Conservation (phyloP, 2,797 vertebrate genomes). For the Esox masquinongy region DNA sequence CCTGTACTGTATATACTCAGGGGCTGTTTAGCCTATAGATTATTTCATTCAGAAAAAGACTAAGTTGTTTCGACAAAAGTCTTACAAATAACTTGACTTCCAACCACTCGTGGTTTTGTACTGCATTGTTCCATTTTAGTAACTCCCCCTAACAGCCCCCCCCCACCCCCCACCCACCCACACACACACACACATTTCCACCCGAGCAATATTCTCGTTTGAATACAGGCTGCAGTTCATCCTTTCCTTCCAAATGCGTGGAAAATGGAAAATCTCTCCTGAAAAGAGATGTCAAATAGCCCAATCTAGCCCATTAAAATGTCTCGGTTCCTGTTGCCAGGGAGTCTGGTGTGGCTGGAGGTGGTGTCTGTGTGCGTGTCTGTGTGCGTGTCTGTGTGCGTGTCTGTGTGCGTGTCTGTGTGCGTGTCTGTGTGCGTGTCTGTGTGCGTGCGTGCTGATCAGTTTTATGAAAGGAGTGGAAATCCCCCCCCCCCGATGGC, state of each 20-base stretch:
- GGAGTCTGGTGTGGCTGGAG: slow-evolving; percentile 64
- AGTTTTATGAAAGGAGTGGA: slow-evolving; percentile 74
- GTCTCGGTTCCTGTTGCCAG: slow-evolving; percentile 62
- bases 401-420: too few relatives aligned
- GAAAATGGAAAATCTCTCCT: slow-evolving; percentile 63
- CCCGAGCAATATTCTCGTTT: too few relatives aligned
- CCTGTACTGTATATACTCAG: too few relatives aligned
- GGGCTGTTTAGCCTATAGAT: too few relatives aligned
- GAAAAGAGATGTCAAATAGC: slow-evolving; percentile 69
- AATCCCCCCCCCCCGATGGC: slow-evolving; percentile 55
- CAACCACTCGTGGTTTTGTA: too few relatives aligned
- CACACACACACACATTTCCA: not conserved
- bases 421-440: too few relatives aligned
- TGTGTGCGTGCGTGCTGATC: slow-evolving; percentile 64
- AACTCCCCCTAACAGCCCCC: not conserved
- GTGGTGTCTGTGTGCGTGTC: slow-evolving; percentile 28
- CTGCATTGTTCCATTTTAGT: not conserved
- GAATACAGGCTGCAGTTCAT: slow-evolving; percentile 31
- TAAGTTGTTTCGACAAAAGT: too few relatives aligned
- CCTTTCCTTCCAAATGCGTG: slow-evolving; percentile 64
- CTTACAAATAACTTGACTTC: too few relatives aligned
- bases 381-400: slow-evolving; percentile 18
- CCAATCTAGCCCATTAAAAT: slow-evolving; percentile 69
- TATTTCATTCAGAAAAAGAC: too few relatives aligned
- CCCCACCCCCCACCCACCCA: too few relatives aligned